Conservation (phyloP, 2,113 vertebrate genomes). For the Cercopithecus mona region DNA sequence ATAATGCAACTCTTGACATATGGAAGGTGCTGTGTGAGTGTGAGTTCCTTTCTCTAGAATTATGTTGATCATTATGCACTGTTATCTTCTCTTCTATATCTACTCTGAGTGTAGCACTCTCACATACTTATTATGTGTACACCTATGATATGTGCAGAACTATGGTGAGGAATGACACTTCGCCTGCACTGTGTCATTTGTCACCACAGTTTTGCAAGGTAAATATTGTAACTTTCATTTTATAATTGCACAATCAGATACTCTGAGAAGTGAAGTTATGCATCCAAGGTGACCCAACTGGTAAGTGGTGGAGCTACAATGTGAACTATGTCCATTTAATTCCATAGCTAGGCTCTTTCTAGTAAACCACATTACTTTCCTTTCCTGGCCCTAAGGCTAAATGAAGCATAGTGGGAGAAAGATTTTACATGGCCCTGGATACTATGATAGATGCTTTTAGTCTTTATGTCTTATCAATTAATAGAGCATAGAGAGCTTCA, state of each 20-base stretch:
- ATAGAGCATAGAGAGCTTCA: constrained; percentile 20
- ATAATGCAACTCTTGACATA: neutral
- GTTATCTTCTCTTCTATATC: neutral
- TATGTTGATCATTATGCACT: neutral
- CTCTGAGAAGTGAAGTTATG: neutral
- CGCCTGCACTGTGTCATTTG: neutral
- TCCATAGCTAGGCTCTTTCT: neutral
- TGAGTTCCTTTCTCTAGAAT: neutral
- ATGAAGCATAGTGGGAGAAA: neutral
- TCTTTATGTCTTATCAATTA: neutral
- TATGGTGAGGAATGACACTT: neutral
- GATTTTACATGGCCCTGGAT: neutral
- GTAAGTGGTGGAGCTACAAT: too few species aligned
- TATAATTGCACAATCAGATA: neutral
- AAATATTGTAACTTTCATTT: neutral
- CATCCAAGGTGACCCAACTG: neutral
- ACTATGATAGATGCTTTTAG: neutral
- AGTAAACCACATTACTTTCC: neutral
- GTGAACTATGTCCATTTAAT: neutral
- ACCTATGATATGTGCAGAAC: neutral
- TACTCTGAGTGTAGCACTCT: neutral
- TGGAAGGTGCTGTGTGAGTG: neutral
- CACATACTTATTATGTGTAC: neutral
- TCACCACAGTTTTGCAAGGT: neutral
- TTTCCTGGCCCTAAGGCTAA: neutral